Percentiles rank a stretch among this genome's conserved stretches.
phyloP scores from a whole-genome alignment of 1,140 invertebrate species.

The Helicoverpa armigera region DNA sequence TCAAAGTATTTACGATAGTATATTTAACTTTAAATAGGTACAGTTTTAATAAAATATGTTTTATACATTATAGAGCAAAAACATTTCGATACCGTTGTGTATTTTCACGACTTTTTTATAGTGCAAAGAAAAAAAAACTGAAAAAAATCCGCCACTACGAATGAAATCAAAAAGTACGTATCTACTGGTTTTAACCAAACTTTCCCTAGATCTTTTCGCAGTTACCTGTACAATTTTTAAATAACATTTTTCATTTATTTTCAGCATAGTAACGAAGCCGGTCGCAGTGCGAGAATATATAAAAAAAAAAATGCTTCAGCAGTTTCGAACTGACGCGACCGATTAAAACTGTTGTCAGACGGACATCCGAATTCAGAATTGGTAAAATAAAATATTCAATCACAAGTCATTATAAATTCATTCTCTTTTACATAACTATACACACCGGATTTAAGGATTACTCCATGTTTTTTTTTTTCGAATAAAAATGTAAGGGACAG shows the following conservation, averaged over 20 bases:
- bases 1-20: too few relatives aligned
- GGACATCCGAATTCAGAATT: background rate
- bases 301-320: background rate
- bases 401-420: slow-evolving; percentile 21
- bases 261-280: background rate
- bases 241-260: background rate
- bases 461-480: background rate
- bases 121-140: too few relatives aligned
- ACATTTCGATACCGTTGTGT: too few relatives aligned
- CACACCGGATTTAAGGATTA: background rate
- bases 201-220: background rate
- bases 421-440: background rate
- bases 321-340: background rate
- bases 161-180: too few relatives aligned
- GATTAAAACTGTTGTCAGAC: background rate
- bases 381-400: slow-evolving; percentile 27
- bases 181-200: too few relatives aligned
- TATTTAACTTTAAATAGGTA: too few relatives aligned
- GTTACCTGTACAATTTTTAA: background rate
- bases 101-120: too few relatives aligned
- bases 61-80: too few relatives aligned
- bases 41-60: too few relatives aligned
- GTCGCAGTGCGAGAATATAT: background rate
- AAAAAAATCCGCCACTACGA: too few relatives aligned
- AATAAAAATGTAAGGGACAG: background rate